phyloP scores from a whole-genome alignment of 2,888 invertebrate species.

The Lysandra bellargus region DNA sequence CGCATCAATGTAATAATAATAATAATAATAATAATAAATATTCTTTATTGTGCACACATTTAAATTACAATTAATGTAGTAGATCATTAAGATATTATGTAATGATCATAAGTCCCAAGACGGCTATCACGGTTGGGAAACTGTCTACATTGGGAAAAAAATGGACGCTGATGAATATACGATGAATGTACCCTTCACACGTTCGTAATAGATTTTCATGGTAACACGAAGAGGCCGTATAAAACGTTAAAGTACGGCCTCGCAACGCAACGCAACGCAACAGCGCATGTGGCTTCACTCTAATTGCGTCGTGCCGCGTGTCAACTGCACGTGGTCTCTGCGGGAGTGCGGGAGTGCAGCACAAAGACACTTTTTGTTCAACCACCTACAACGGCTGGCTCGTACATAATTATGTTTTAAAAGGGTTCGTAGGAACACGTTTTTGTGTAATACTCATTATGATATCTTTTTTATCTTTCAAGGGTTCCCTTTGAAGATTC shows the following conservation, averaged over 20 bases:
- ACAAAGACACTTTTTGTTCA: constrained; percentile 22
- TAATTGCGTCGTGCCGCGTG: constrained; percentile 21
- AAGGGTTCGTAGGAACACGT: constrained; percentile 9
- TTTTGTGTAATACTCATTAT: constrained; percentile 23
- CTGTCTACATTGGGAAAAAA: too few relatives aligned
- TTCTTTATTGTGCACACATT: too few relatives aligned
- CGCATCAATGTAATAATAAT: too few relatives aligned
- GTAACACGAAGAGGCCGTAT: too few relatives aligned
- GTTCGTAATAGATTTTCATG: too few relatives aligned
- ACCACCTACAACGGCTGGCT: constrained; percentile 23
- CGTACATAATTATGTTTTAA: constrained; percentile 20
- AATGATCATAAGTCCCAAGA: too few relatives aligned
- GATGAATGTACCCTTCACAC: too few relatives aligned
- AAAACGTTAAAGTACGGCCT: background rate
- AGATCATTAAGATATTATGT: too few relatives aligned
- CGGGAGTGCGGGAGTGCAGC: constrained; percentile 10
- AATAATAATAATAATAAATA: too few relatives aligned
- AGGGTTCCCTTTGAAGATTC: background rate
- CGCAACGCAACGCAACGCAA: background rate
- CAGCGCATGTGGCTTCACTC: background rate
- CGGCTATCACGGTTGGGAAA: too few relatives aligned
- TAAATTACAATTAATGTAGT: too few relatives aligned
- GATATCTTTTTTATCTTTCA: constrained; percentile 15
- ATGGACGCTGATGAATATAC: too few relatives aligned
- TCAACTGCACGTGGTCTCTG: constrained; percentile 9